Percentiles rank a stretch among this genome's conserved stretches.
phyloP scores from a whole-genome alignment of 2,797 vertebrate species.

The Acanthiza pusilla region DNA sequence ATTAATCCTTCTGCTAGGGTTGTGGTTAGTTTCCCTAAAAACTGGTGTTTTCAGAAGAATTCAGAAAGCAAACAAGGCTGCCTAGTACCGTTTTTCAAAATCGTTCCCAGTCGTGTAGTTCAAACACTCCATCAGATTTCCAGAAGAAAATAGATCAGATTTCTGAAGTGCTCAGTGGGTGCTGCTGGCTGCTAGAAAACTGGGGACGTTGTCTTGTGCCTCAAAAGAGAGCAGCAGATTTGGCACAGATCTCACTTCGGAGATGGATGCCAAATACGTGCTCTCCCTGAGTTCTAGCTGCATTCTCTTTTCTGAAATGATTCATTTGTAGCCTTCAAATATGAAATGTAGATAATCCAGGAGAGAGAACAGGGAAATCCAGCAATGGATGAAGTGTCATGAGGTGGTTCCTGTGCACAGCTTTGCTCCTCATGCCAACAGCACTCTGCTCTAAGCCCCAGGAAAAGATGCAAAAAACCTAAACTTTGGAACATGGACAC shows the following conservation, averaged over 20 bases:
- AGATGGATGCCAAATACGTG: background rate
- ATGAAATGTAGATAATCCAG: background rate
- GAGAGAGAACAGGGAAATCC: background rate
- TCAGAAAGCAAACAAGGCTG: background rate
- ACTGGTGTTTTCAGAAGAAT: background rate
- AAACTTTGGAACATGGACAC: background rate
- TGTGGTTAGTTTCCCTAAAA: background rate
- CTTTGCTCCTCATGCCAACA: background rate
- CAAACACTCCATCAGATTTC: background rate
- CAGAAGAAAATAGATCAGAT: background rate
- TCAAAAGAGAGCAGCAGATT: constrained; percentile 4
- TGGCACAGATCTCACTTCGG: rapidly evolving
- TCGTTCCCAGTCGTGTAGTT: background rate
- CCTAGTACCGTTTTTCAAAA: background rate
- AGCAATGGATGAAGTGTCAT: background rate
- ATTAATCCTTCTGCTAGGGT: background rate
- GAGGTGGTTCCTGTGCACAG: background rate
- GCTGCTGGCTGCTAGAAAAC: background rate
- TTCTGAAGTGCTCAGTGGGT: background rate
- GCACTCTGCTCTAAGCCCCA: background rate
- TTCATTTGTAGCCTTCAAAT: background rate
- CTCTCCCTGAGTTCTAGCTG: background rate
- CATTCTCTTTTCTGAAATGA: background rate
- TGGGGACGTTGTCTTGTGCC: background rate
- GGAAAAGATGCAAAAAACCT: background rate